Conservation (phyloP, 2,888 invertebrate genomes). For the Macrostomum cliftonense region DNA sequence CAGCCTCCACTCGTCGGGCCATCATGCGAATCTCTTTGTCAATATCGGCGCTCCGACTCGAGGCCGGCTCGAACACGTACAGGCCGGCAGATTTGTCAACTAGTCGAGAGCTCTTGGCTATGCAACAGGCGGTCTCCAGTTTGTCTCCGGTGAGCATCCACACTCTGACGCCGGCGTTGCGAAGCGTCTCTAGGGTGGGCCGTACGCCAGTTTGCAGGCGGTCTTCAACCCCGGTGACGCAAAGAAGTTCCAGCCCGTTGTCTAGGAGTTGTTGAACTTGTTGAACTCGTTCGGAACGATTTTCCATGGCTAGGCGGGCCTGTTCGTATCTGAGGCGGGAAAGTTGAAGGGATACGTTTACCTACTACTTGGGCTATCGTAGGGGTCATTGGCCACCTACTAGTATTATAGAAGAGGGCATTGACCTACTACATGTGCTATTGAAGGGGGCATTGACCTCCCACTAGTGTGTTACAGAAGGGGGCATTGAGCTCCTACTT, state of each 20-base stretch:
- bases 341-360: too few species aligned
- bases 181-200: conserved; percentile 49
- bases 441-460: too few species aligned
- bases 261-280: conserved; percentile 70
- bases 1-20: conserved; percentile 45
- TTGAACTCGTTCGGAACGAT: conserved; percentile 62
- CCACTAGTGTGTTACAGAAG: too few species aligned
- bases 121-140: conserved; percentile 89
- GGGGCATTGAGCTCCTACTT: too few species aligned
- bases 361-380: too few species aligned
- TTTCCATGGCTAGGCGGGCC: conserved; percentile 64
- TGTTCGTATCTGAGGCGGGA: conserved; percentile 35
- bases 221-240: conserved; percentile 53
- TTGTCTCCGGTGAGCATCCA: conserved; percentile 59
- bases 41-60: conserved; percentile 44
- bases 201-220: conserved; percentile 42
- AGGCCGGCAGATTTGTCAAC: conserved; percentile 61
- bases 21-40: conserved; percentile 47
- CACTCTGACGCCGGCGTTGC: conserved; percentile 56
- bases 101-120: conserved; percentile 82
- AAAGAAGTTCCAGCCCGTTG: conserved; percentile 61
- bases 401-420: too few species aligned
- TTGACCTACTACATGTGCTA: too few species aligned
- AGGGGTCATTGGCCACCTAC: too few species aligned
- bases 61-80: conserved; percentile 54